Percentiles rank a stretch among this genome's conserved stretches.
Evolutionary conservation across 2,113 vertebrate species (phyloP).

Genomic region (Acanthisitta chloris): DNA sequence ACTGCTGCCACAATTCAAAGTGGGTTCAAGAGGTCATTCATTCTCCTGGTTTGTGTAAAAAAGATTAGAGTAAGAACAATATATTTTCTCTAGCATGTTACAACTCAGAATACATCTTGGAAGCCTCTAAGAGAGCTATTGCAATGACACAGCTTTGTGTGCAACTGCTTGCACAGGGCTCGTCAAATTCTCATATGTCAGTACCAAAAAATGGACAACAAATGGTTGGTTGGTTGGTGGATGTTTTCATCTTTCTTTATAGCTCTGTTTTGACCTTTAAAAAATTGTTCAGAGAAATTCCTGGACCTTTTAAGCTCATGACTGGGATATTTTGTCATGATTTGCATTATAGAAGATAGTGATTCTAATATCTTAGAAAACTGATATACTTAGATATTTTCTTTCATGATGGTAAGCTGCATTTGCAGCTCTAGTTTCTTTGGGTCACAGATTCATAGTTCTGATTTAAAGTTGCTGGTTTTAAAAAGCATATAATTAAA

Average conservation of each 20-base stretch:
- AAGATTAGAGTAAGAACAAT: neutral
- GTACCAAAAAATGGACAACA: neutral
- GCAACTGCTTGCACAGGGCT: neutral
- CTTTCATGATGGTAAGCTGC: neutral
- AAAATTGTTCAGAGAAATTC: neutral
- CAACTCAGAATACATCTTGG: too few species aligned
- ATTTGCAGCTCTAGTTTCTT: neutral
- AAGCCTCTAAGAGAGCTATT: neutral
- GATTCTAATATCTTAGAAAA: neutral
- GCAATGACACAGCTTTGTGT: neutral
- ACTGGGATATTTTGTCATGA: neutral
- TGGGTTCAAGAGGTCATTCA: neutral
- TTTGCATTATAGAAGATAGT: neutral
- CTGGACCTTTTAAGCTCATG: neutral
- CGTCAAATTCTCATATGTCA: neutral
- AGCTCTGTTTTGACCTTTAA: neutral
- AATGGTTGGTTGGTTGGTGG: neutral
- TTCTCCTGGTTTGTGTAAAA: neutral
- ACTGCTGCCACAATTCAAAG: neutral
- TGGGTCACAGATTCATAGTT: neutral
- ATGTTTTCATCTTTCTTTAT: neutral
- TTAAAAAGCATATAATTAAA: neutral
- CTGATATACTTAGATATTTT: neutral
- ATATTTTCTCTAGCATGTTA: neutral
- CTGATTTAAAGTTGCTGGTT: neutral